These are phyloP conservation scores for Polydesmus complanatus DNA, from an alignment of 2,888 invertebrate genomes.

Conservation along the genomic window DNA sequence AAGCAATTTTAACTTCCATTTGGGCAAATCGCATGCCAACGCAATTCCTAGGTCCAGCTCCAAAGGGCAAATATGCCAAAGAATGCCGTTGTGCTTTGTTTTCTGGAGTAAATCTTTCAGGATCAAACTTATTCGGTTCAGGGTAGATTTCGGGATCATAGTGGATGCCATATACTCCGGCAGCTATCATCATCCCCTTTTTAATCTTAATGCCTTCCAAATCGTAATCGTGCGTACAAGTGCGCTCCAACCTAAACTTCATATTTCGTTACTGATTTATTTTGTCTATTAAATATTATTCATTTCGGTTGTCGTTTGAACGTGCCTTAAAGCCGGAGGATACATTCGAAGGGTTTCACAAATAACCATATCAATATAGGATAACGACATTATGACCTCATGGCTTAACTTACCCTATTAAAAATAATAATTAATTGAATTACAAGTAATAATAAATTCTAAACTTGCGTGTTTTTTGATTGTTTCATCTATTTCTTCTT, in stretches of 20 bases:
- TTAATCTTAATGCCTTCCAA: conserved; percentile 9
- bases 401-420: conserved; percentile 1
- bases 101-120: conserved; percentile 22
- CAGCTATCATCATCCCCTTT: conserved; percentile 9
- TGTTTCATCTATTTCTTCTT: too few relatives aligned
- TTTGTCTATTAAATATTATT: too few relatives aligned
- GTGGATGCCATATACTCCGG: conserved; percentile 12
- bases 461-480: too few relatives aligned
- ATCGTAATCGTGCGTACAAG: conserved; percentile 7
- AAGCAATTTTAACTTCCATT: conserved; percentile 23
- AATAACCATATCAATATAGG: conserved; percentile 10
- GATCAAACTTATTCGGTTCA: conserved; percentile 15
- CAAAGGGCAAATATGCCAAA: conserved; percentile 25
- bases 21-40: conserved; percentile 25
- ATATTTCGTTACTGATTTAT: too few relatives aligned
- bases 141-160: conserved; percentile 14
- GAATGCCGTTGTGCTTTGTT: conserved; percentile 21
- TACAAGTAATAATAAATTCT: too few relatives aligned
- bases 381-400: not conserved
- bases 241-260: conserved; percentile 6
- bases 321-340: not conserved
- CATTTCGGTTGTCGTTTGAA: too few relatives aligned
- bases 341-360: not conserved
- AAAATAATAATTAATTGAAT: too few relatives aligned
- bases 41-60: conserved; percentile 23